Evolutionary conservation across 2,797 vertebrate genomes (phyloP).

Genomic region (Lagocephalus sceleratus): DNA sequence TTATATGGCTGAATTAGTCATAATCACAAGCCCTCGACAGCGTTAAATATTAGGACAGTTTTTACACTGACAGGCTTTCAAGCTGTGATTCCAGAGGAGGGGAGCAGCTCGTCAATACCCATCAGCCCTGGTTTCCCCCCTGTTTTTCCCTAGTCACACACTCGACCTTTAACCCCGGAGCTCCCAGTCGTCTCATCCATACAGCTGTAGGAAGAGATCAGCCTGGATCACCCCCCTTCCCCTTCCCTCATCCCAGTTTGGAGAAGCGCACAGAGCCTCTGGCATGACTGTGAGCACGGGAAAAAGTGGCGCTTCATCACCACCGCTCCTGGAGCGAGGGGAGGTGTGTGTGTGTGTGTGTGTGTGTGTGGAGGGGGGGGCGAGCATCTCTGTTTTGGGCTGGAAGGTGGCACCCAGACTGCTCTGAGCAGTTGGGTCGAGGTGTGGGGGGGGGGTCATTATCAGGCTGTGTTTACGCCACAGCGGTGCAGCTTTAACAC

Average conservation of each 20-base stretch:
- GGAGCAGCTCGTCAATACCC: constrained; percentile 16
- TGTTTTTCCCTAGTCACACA: constrained; percentile 35
- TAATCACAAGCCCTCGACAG: constrained; percentile 13
- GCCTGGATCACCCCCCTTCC: too few relatives aligned
- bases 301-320: constrained; percentile 67
- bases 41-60: too few relatives aligned
- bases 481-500: constrained; percentile 59
- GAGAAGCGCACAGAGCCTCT: constrained; percentile 63
- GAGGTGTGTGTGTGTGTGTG: too few relatives aligned
- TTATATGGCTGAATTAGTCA: constrained; percentile 44
- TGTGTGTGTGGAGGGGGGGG: constrained; percentile 55
- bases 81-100: constrained; percentile 13
- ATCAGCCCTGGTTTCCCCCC: constrained; percentile 20
- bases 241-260: constrained; percentile 54
- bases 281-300: constrained; percentile 68
- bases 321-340: constrained; percentile 54
- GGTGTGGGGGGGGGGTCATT: constrained; percentile 80
- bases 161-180: constrained; percentile 43
- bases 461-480: constrained; percentile 66
- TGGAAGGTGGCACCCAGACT: constrained; percentile 57
- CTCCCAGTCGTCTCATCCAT: constrained; percentile 52
- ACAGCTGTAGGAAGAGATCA: constrained; percentile 54
- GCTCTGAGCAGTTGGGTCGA: constrained; percentile 67
- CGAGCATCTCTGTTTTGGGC: constrained; percentile 60
- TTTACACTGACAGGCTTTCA: constrained; percentile 20